Percentiles rank a stretch among this genome's conserved stretches.
These are phyloP conservation scores for Oscheius sp. DNA, from an alignment of 2,888 invertebrate species.

Conservation along the genomic window DNA sequence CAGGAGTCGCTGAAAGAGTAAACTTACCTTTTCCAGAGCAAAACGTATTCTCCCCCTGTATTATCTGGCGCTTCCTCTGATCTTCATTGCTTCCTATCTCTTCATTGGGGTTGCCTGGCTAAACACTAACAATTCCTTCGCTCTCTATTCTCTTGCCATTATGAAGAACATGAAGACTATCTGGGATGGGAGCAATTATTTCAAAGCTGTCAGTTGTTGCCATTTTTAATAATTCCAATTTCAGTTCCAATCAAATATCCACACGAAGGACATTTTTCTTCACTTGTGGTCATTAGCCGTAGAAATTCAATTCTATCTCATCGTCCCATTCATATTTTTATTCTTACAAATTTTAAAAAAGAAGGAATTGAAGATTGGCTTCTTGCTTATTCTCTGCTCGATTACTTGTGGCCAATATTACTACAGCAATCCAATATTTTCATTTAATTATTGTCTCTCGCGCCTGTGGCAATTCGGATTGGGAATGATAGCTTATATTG, in stretches of 20 bases:
- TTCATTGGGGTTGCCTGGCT: neutral
- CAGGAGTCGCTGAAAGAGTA: neutral
- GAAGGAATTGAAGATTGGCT: neutral
- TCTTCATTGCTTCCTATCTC: neutral
- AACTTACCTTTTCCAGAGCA: neutral
- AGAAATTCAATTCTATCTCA: constrained; percentile 16
- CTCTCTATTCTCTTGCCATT: neutral
- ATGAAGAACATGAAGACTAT: constrained; percentile 8
- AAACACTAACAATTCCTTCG: neutral
- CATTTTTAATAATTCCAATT: neutral
- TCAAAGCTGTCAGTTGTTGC: constrained; percentile 2
- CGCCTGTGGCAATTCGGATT: constrained; percentile 8
- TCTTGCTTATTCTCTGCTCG: neutral
- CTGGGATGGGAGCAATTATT: constrained; percentile 9
- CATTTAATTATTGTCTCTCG: neutral
- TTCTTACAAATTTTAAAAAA: neutral
- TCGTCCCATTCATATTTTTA: neutral
- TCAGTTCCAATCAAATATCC: constrained; percentile 5
- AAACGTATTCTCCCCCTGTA: constrained; percentile 15
- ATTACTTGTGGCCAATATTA: neutral
- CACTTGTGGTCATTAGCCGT: constrained; percentile 15
- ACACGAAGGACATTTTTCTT: constrained; percentile 7
- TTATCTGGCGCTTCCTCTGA: neutral
- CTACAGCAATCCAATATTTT: constrained; percentile 6
- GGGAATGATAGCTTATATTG: constrained; percentile 9